Evolutionary conservation across 2,113 vertebrate species (phyloP).

Genomic region (Saccopteryx bilineata): DNA sequence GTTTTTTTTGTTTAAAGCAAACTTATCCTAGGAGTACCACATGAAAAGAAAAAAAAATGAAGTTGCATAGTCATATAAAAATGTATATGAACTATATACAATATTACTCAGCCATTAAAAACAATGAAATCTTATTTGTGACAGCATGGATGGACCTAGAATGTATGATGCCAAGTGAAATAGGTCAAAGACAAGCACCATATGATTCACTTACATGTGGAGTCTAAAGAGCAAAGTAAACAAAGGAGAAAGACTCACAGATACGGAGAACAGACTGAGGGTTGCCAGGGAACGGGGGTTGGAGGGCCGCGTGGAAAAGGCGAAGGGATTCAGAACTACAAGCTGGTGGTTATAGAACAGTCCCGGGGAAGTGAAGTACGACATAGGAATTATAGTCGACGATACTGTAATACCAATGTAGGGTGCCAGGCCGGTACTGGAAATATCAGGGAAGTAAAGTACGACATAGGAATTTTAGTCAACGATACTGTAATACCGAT

Average conservation of each 20-base stretch:
- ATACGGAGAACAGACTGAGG: too few species aligned
- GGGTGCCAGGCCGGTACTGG: neutral
- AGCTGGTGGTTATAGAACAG: too few species aligned
- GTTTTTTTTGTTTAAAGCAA: neutral
- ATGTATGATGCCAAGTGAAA: neutral
- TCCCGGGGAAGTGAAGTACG: too few species aligned
- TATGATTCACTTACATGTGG: neutral
- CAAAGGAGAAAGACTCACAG: too few species aligned
- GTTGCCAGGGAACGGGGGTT: too few species aligned
- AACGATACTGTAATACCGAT: neutral
- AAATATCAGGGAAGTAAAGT: neutral
- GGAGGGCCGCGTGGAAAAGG: too few species aligned
- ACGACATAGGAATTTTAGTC: too few species aligned
- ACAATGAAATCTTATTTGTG: neutral
- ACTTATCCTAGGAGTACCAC: neutral
- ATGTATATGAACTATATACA: neutral
- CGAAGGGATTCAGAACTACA: too few species aligned
- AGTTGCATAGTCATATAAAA: neutral
- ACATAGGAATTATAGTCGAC: too few species aligned
- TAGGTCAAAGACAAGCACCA: neutral
- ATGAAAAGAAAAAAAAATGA: neutral
- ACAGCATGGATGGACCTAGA: neutral
- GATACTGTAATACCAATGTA: neutral
- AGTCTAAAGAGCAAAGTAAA: too few species aligned
- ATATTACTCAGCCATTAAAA: neutral